Evolutionary conservation across 2,888 invertebrate genomes (phyloP).

Genomic region (Cephus sareptanus): DNA sequence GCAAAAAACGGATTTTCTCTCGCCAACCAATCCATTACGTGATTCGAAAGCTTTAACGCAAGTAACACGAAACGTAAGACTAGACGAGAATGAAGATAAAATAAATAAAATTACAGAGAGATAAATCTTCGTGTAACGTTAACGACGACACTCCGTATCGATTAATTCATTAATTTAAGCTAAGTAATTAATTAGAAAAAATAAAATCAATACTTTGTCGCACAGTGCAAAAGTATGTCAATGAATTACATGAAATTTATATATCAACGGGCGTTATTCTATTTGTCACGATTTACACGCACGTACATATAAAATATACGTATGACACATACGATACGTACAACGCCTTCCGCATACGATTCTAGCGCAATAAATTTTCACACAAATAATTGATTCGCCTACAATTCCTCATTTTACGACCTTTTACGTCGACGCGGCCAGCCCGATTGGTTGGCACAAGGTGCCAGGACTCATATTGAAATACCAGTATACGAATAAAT

Average conservation of each 20-base stretch:
- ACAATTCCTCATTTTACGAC: slow-evolving; percentile 17
- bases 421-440: background rate
- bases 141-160: background rate
- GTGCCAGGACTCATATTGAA: background rate
- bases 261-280: background rate
- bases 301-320: no score
- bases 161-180: background rate
- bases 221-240: background rate
- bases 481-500: background rate
- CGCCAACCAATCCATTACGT: background rate
- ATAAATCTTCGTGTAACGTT: background rate
- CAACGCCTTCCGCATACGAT: background rate
- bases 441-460: background rate
- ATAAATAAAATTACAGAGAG: background rate
- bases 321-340: background rate
- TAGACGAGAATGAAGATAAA: background rate
- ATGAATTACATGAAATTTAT: background rate
- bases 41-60: background rate
- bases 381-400: slow-evolving; percentile 46
- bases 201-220: background rate
- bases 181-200: background rate
- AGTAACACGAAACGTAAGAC: background rate
- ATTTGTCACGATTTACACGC: background rate
- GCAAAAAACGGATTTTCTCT: background rate
- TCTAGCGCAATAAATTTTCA: slow-evolving; percentile 45